phyloP scores from a whole-genome alignment of 2,888 invertebrate species.

The Gnatocerus cornutus region DNA sequence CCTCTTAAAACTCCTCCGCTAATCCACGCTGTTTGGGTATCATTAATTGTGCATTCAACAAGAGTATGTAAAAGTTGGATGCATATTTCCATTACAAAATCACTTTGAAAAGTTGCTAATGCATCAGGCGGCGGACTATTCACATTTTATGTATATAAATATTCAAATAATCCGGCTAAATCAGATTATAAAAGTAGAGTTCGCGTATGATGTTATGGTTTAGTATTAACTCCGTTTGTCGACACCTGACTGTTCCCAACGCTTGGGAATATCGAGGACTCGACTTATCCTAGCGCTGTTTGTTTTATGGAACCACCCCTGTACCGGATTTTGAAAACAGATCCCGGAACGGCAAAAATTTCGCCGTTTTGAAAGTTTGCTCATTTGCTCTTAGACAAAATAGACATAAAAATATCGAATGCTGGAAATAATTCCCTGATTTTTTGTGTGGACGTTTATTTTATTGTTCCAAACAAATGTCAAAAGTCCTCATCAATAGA shows the following conservation, averaged over 20 bases:
- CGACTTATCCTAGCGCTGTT: slow-evolving; percentile 49
- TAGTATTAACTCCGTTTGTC: slow-evolving; percentile 67
- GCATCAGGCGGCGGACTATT: slow-evolving; percentile 66
- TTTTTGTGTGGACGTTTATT: no score
- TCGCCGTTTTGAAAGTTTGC: no score
- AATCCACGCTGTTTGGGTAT: slow-evolving; percentile 39
- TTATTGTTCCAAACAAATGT: no score
- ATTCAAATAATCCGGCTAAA: slow-evolving; percentile 70
- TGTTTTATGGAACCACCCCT: slow-evolving; percentile 50
- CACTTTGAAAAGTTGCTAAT: slow-evolving; percentile 68
- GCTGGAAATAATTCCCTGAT: no score
- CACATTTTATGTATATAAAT: slow-evolving; percentile 70
- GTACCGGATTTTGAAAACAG: slow-evolving; percentile 20
- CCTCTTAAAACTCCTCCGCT: slow-evolving; percentile 15
- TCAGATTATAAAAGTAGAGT: slow-evolving; percentile 70
- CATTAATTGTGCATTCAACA: slow-evolving; percentile 49
- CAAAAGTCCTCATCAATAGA: no score
- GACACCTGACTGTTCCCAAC: slow-evolving; percentile 64
- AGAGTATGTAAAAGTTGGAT: slow-evolving; percentile 51
- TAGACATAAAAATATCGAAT: no score
- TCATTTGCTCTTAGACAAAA: no score
- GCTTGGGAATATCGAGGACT: slow-evolving; percentile 50
- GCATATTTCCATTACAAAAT: slow-evolving; percentile 66
- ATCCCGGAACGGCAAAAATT: neutral
- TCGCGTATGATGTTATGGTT: slow-evolving; percentile 70